Conservation (phyloP, 2,797 vertebrate genomes). For the Lepus townsendii region DNA sequence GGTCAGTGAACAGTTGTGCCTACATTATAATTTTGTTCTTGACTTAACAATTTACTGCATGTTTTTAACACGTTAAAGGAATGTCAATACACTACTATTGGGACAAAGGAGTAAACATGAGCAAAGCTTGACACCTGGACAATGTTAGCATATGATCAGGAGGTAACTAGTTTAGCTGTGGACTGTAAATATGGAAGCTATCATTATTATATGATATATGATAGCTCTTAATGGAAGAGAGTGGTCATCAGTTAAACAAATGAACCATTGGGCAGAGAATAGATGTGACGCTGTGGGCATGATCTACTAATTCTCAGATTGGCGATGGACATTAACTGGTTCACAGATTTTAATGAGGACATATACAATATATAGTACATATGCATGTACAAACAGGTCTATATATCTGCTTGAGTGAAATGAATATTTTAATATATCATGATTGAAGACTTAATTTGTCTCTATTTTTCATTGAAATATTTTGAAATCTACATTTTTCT, state of each 20-base stretch:
- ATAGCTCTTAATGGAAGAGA: slow-evolving; percentile 43
- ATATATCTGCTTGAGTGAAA: slow-evolving; percentile 35
- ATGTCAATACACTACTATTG: background rate
- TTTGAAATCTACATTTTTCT: slow-evolving; percentile 53
- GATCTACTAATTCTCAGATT: slow-evolving; percentile 70
- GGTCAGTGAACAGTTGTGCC: background rate
- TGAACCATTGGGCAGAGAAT: slow-evolving; percentile 66
- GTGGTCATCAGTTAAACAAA: slow-evolving; percentile 75
- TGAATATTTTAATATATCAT: slow-evolving; percentile 2
- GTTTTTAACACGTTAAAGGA: slow-evolving; percentile 35
- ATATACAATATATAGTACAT: slow-evolving; percentile 5
- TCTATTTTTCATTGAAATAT: slow-evolving; percentile 32
- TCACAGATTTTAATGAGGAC: slow-evolving; percentile 57
- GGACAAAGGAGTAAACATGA: slow-evolving; percentile 54
- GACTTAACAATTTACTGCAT: slow-evolving; percentile 31
- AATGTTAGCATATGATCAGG: slow-evolving; percentile 29
- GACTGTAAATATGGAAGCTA: slow-evolving; percentile 51
- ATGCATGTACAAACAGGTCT: background rate
- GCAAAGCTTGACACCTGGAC: background rate
- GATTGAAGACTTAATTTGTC: slow-evolving; percentile 21
- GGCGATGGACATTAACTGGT: slow-evolving; percentile 58
- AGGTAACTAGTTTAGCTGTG: background rate
- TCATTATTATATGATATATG: slow-evolving; percentile 57
- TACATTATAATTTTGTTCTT: slow-evolving; percentile 30
- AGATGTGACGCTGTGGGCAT: slow-evolving; percentile 58